Conservation (phyloP, 2,797 vertebrate species). For the Philypnodon macrostomus region DNA sequence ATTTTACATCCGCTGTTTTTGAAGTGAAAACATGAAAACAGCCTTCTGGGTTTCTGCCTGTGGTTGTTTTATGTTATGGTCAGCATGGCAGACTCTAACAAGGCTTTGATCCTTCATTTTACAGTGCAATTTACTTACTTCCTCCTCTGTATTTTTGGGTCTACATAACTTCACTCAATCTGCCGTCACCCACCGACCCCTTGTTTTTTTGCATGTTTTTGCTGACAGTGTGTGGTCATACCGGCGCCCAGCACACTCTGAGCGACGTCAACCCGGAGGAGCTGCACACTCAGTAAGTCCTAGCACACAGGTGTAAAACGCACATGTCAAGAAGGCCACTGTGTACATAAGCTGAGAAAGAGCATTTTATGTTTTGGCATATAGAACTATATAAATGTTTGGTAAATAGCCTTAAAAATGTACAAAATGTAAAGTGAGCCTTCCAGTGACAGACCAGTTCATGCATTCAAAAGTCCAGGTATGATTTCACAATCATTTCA, state of each 20-base stretch:
- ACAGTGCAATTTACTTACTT: constrained; percentile 11
- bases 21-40: constrained; percentile 37
- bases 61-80: constrained; percentile 28
- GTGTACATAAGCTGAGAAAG: background rate
- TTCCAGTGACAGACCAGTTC: no score
- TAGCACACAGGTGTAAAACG: constrained; percentile 8
- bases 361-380: background rate
- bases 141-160: constrained; percentile 3
- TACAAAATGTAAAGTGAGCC: no score
- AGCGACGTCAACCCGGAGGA: constrained; percentile 61
- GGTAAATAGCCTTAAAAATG: no score
- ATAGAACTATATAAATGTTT: no score
- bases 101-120: constrained; percentile 42
- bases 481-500: no score
- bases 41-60: constrained; percentile 26
- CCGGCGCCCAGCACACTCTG: constrained; percentile 42
- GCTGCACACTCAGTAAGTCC: constrained; percentile 68
- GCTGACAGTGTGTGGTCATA: constrained; percentile 52
- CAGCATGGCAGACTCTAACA: constrained; percentile 16
- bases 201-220: constrained; percentile 17
- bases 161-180: constrained; percentile 13
- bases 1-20: constrained; percentile 17
- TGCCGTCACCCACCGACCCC: constrained; percentile 1
- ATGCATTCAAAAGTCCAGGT: no score
- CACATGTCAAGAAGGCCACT: background rate